Evolutionary conservation across 2,797 vertebrate species (phyloP), one percentile per base, ranked within the genome.

Genomic region (Gephyroberyx darwinii): DNA sequence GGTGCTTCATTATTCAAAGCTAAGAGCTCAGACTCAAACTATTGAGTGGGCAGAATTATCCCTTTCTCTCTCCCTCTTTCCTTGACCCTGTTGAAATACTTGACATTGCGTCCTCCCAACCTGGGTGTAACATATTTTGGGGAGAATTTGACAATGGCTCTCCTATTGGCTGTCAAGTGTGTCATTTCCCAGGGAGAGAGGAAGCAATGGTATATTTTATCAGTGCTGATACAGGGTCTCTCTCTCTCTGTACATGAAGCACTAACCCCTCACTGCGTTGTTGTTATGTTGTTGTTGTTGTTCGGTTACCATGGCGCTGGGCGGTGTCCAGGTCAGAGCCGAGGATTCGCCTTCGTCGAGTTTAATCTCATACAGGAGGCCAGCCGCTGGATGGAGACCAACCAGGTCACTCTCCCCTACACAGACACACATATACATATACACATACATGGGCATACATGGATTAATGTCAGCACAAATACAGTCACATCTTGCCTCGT

Each of bases 311-410:
- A 93, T 93, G 94, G 94, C 93, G 93, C 93, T 93, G 93, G 94
- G 95, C 93, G 96, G 95, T 94, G 92, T 96, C 95, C 95, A 96
- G 96, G 96, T 95, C 96, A 97, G 95, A 97, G 96, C 94, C 95
- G 96, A 92, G 96, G 96, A 95, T 97, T 97, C 95, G 96, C 95
- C 96, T 96, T 96, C 95, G 95, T 96, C 94, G 95, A 96, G 95
- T 96, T 97, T 96, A 96, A 95, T 96, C 92, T 95, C 94, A 95
- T 97, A 94, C 96, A 97, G 96, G 96, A 96, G 93, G 96, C 96
- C 94, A 94, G 94, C 92, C 92, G 95, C 93, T 96, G 96, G 96
- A 96, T 96, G 96, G 96, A 96, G 95, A 96, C 95, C 95, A 96
- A 96, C 94, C 96, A 96, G 96, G 96, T 96, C 95, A 95, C 96